Evolutionary conservation across 2,888 invertebrate species (phyloP).

Genomic region (Agriotes lineatus): DNA sequence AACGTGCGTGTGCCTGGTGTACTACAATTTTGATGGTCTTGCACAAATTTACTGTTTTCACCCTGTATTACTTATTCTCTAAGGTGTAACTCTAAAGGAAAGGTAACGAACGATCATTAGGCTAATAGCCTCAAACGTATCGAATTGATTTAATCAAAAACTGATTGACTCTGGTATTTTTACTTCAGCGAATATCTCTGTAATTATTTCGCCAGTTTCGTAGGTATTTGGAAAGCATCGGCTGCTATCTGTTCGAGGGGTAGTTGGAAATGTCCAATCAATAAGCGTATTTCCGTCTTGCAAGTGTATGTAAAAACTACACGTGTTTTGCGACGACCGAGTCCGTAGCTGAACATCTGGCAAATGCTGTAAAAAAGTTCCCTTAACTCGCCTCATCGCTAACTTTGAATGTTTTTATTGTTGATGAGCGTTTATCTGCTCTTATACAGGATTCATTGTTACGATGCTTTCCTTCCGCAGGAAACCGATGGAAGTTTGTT

Average conservation of each 20-base stretch:
- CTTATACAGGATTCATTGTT: slow-evolving; percentile 49
- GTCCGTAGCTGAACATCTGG: slow-evolving; percentile 54
- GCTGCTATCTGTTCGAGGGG: background rate
- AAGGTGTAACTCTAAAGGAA: no score
- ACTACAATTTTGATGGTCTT: no score
- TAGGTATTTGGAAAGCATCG: background rate
- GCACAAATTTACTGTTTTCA: no score
- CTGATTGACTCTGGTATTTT: no score
- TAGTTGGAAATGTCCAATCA: slow-evolving; percentile 25
- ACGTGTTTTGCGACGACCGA: slow-evolving; percentile 51
- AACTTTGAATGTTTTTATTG: slow-evolving; percentile 62
- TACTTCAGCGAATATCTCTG: no score
- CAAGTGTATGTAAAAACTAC: slow-evolving; percentile 51
- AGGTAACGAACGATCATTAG: no score
- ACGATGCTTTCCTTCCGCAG: slow-evolving; percentile 42
- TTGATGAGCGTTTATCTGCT: slow-evolving; percentile 59
- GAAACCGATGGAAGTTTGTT: slow-evolving; percentile 42
- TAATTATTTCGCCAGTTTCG: background rate
- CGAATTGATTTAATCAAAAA: no score
- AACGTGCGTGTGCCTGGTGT: no score
- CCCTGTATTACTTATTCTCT: no score
- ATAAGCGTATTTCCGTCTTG: slow-evolving; percentile 46
- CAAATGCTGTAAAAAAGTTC: slow-evolving; percentile 54
- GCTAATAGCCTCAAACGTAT: no score
- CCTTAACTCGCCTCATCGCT: slow-evolving; percentile 57